Conservation (phyloP, 1,140 invertebrate species). For the Psix sp. region DNA sequence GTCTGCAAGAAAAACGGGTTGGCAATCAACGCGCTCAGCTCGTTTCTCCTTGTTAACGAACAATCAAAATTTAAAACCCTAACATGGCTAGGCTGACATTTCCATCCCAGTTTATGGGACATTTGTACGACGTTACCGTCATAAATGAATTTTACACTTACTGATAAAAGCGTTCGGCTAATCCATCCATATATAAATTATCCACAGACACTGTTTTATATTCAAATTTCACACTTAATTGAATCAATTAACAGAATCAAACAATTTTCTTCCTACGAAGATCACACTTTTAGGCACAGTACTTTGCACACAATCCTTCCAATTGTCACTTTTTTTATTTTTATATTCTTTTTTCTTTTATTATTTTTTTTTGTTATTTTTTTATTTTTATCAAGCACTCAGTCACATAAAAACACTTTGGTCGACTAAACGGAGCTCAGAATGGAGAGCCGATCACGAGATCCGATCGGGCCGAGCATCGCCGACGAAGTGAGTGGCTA, state of each 20-base stretch:
- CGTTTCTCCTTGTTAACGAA: conserved; percentile 1
- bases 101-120: neutral
- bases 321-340: conserved; percentile 6
- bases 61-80: conserved; percentile 20
- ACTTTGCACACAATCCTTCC: conserved; percentile 40
- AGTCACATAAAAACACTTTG: conserved; percentile 17
- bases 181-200: conserved; percentile 50
- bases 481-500: conserved; percentile 73
- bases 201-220: conserved; percentile 23
- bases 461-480: conserved; percentile 67
- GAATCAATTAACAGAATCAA: neutral
- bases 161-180: conserved; percentile 26
- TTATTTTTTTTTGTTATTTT: neutral
- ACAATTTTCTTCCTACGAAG: neutral
- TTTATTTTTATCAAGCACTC: neutral
- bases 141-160: no score
- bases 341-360: conserved; percentile 2
- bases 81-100: conserved; percentile 8
- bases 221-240: conserved; percentile 2
- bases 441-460: conserved; percentile 53
- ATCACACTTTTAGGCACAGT: conserved; percentile 6
- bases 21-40: neutral
- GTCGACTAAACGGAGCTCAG: conserved; percentile 11
- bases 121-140: no score
- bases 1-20: conserved; percentile 24